Conservation (phyloP, 2,888 invertebrate genomes). For the Torymus tubicola region DNA sequence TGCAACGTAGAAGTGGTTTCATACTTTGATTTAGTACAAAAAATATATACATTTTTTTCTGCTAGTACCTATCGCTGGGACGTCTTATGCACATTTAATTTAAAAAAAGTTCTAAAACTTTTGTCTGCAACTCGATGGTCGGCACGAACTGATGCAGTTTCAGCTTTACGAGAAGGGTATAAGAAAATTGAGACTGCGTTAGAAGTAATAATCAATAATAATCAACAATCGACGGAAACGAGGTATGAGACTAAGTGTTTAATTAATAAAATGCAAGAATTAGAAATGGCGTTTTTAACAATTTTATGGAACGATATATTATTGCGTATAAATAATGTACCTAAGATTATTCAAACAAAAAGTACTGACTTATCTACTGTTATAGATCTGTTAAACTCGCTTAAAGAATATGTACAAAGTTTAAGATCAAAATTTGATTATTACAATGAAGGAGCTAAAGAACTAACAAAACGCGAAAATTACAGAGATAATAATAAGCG, state of each 20-base stretch:
- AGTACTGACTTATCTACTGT: no score
- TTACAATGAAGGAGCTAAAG: no score
- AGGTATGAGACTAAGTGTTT: not conserved
- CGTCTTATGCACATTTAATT: no score
- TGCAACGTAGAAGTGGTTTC: slow-evolving; percentile 54
- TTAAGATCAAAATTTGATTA: no score
- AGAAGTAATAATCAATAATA: not conserved
- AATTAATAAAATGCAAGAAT: not conserved
- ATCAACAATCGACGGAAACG: not conserved
- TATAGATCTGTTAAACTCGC: no score
- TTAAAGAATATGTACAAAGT: no score
- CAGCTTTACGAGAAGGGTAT: not conserved
- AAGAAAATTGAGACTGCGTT: not conserved
- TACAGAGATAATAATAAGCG: no score
- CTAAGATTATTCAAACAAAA: no score
- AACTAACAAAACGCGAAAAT: no score
- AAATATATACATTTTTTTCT: not conserved
- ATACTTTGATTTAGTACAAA: slow-evolving; percentile 45
- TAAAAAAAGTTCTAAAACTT: not conserved
- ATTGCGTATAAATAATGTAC: not conserved
- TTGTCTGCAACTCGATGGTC: slow-evolving; percentile 22
- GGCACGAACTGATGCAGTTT: not conserved
- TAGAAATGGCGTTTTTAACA: not conserved
- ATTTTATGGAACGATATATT: slow-evolving; percentile 10
- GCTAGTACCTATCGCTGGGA: no score